Conservation (phyloP, 2,888 invertebrate genomes). For the Syritta pipiens region DNA sequence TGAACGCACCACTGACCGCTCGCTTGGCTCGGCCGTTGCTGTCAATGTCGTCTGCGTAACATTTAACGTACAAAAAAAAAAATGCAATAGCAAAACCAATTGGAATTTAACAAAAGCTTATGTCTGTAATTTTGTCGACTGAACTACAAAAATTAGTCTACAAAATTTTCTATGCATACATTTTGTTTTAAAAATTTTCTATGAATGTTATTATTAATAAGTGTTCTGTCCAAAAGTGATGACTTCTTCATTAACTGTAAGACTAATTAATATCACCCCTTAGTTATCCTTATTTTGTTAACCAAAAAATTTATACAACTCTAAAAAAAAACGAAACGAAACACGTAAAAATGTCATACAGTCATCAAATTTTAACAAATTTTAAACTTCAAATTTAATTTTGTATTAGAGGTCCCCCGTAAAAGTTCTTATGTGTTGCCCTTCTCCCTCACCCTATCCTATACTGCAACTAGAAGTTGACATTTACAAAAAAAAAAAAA, state of each 20-base stretch:
- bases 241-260: constrained; percentile 61
- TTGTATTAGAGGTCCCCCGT: constrained; percentile 56
- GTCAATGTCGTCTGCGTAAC: constrained; percentile 68
- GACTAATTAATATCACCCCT: constrained; percentile 17
- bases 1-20: constrained; percentile 69
- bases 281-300: constrained; percentile 33
- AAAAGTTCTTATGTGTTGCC: constrained; percentile 13
- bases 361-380: constrained; percentile 23
- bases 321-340: constrained; percentile 15
- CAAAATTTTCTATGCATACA: constrained; percentile 17
- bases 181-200: constrained; percentile 17
- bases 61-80: constrained; percentile 10
- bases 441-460: not conserved
- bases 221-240: constrained; percentile 60
- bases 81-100: constrained; percentile 2
- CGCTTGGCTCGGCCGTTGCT: constrained; percentile 69
- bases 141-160: constrained; percentile 10
- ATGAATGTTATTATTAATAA: constrained; percentile 5
- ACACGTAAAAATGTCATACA: constrained; percentile 47
- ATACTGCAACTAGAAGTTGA: constrained; percentile 60
- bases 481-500: constrained; percentile 27
- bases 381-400: constrained; percentile 13
- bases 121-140: constrained; percentile 34
- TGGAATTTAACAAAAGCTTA: constrained; percentile 21
- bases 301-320: not conserved